Base-by-base conservation (phyloP, 1,140 invertebrate species). In the Pinna nobilis region DNA sequence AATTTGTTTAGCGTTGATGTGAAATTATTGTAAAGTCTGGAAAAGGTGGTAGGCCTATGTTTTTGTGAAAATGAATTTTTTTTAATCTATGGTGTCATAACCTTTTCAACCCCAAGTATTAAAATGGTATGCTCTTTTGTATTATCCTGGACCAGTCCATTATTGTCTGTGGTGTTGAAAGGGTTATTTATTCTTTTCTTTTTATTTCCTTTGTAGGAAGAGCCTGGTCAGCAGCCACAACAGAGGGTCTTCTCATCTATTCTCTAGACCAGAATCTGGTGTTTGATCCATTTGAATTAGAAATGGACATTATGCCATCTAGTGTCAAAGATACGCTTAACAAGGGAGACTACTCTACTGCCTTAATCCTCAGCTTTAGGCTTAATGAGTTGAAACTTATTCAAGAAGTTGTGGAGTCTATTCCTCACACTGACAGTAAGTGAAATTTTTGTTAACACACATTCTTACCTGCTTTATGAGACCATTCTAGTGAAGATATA, bases 161-260 rank as follows among this genome's bases (percentile, higher is more conserved):
- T n/a, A n/a, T 44, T n/a, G n/a, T n/a, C n/a, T n/a, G n/a, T n/a
- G n/a, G n/a, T n/a, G n/a, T n/a, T n/a, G n/a, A n/a, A n/a, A 44
- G 7, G 6, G 6, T 15, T 51, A 51, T 51, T 15, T 35, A 64
- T 28, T 28, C 15, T 41, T 11, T 9, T 11, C 23, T 25, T 65
- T 49, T 28, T 44, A 13, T 65, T 55, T 81, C 50, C 63, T 68
- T 85, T 84, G 32, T 84, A 93, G 94, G 97, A 3, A 93, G 96
- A 88, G 92, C 94, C 6, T 99, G 96, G 92, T 94, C 94, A 15
- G 95, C 95, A 2, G 95, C 94, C 0, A 95, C 95, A 0, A 98
- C 97, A 0, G 97, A 99, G 91, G 98, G 98, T 5, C 90, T 99
- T 1, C 88, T 98, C 1, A 90, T 98, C 49, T 99, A 98, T 89